Conservation (phyloP, 2,888 invertebrate genomes). For the Drosophila kambysellisi region DNA sequence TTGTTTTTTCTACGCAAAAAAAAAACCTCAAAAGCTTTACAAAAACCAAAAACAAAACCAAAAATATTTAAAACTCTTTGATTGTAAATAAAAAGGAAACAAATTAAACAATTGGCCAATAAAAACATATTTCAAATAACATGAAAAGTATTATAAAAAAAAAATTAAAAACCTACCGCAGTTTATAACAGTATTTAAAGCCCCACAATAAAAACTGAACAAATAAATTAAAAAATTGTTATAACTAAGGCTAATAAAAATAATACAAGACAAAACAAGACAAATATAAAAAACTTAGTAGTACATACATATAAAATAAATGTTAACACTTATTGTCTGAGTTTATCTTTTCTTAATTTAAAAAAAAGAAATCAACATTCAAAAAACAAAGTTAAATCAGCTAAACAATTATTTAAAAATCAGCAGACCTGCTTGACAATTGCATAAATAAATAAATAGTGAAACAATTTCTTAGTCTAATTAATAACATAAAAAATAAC, state of each 20-base stretch:
- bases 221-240: conserved; percentile 43
- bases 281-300: conserved; percentile 47
- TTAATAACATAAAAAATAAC: conserved; percentile 35
- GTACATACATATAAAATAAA: conserved; percentile 61
- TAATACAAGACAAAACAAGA: conserved; percentile 25
- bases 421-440: conserved; percentile 40
- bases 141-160: conserved; percentile 53
- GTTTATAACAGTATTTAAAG: conserved; percentile 56
- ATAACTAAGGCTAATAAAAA: conserved; percentile 49
- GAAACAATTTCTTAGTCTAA: conserved; percentile 57
- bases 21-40: conserved; percentile 65
- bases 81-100: conserved; percentile 65
- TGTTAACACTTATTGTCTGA: conserved; percentile 63
- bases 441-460: conserved; percentile 32
- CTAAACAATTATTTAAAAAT: conserved; percentile 38
- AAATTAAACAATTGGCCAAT: conserved; percentile 60
- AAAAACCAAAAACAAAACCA: conserved; percentile 17
- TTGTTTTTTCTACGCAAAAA: conserved; percentile 30
- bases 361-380: conserved; percentile 42
- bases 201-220: conserved; percentile 44
- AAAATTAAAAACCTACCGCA: conserved; percentile 66
- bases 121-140: conserved; percentile 37
- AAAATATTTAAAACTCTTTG: conserved; percentile 46
- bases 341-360: conserved; percentile 67
- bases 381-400: conserved; percentile 26